Evolutionary conservation across 2,888 invertebrate species (phyloP), one percentile per base, ranked within the genome.

Genomic region (Ennomos quercinarius): DNA sequence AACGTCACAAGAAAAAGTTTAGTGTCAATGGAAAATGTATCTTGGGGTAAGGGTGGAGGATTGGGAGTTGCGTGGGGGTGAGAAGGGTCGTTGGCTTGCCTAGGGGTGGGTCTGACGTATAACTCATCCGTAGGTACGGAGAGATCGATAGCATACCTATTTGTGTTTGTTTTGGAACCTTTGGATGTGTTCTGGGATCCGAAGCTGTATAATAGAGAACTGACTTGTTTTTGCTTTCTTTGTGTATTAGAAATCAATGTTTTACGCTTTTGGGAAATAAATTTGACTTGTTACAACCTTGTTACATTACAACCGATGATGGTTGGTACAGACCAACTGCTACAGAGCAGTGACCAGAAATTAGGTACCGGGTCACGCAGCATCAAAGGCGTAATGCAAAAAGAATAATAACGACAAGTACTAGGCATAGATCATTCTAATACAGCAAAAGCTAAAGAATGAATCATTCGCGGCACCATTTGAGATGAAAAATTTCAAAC

Each of bases 101-200:
- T 71, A 77, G 78, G 81, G 81, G 75, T 80, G 83, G 76, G 78
- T 57, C 78, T 83, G 83, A 81, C 84, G 86, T 88, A 87, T 86
- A 88, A 83, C 84, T 88, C 87, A 87, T 87, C 53, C 84, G 86
- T 89, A 88, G 87, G 87, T 87, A 87, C 80, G 78, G 80, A 73
- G 71, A 77, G 85, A 89, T 91, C 91, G 85, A 91, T 91, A 89
- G 68, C 69, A 76, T 80, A 84, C 84, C 83, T 87, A 87, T 81
- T 83, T 74, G 72, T 80, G 81, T 88, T 86, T 84, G 86, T 86
- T 86, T 66, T 82, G 74, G 77, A 41, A 41, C 40, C 49, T 42
- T 71, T 27, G 5, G 27, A 27, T 27, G 6, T 27, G 67, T 72
- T 70, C 68, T 61, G 56, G 51, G 58, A 57, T 43, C 62, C 49